Percentiles rank a stretch among this genome's conserved stretches.
These are phyloP conservation scores for Eupithecia exiguata DNA, from an alignment of 2,888 invertebrate genomes.

Conservation along the genomic window DNA sequence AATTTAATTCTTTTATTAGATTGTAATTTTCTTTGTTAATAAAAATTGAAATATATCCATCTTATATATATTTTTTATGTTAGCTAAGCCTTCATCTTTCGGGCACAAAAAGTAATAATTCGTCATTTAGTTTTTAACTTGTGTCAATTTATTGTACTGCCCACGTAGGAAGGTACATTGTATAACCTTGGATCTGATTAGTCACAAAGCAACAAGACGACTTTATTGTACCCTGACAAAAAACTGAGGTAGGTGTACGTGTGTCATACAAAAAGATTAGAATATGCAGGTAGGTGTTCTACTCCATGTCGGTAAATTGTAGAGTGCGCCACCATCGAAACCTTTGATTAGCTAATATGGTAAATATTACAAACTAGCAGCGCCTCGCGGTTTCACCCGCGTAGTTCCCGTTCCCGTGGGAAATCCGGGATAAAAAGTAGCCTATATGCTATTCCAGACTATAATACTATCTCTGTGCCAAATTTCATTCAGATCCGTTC, in stretches of 20 bases:
- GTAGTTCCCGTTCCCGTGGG: too few species aligned
- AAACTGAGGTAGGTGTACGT: slow-evolving; percentile 2
- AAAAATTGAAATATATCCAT: too few species aligned
- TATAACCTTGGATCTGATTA: slow-evolving; percentile 5
- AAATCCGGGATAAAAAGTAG: too few species aligned
- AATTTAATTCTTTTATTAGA: too few species aligned
- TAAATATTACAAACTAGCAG: too few species aligned
- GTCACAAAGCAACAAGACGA: not conserved
- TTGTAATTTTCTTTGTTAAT: too few species aligned
- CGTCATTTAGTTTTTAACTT: not conserved
- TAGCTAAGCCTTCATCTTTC: too few species aligned
- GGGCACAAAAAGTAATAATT: not conserved
- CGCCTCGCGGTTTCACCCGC: too few species aligned
- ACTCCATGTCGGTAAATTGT: not conserved
- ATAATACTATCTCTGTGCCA: too few species aligned
- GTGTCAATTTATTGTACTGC: slow-evolving; percentile 25
- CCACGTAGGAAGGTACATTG: slow-evolving; percentile 25
- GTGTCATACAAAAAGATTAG: slow-evolving; percentile 5
- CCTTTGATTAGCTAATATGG: not conserved
- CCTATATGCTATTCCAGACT: too few species aligned
- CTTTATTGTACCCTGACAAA: slow-evolving; percentile 8
- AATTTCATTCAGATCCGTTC: too few species aligned
- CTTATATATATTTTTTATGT: too few species aligned
- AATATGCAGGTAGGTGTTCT: not conserved
- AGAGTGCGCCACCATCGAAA: not conserved